Evolutionary conservation across 2,888 invertebrate genomes (phyloP).

Genomic region (Boloria euphrosyne): DNA sequence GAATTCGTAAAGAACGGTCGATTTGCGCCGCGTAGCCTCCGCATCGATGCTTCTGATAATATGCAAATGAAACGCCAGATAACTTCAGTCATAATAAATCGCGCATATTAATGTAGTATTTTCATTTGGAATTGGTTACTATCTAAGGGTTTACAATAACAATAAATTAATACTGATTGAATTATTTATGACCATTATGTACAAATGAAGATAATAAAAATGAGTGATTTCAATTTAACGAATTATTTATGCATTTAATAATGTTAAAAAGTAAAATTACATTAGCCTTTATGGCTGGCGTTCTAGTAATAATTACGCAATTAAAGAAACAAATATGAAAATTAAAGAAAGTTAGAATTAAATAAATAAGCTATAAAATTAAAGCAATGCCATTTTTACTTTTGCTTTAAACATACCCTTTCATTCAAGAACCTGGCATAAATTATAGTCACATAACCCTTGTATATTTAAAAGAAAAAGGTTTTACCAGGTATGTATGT

Average conservation of each 20-base stretch:
- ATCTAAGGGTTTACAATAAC: constrained; percentile 10
- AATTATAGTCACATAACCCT: constrained; percentile 17
- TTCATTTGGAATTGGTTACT: constrained; percentile 18
- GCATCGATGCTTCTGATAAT: constrained; percentile 23
- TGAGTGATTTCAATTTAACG: not conserved
- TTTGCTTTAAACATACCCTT: constrained; percentile 10
- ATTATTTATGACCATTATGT: constrained; percentile 1
- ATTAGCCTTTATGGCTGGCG: no score
- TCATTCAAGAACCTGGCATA: constrained; percentile 15
- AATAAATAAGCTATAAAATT: not conserved
- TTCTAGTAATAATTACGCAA: no score
- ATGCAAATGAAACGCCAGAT: constrained; percentile 24
- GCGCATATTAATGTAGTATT: constrained; percentile 19
- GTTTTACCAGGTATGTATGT: constrained; percentile 27
- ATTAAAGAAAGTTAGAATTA: no score
- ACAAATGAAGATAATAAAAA: not conserved
- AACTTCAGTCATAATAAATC: constrained; percentile 21
- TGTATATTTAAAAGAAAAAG: constrained; percentile 24
- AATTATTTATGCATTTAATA: no score
- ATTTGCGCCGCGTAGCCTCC: constrained; percentile 12
- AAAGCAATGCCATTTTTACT: not conserved
- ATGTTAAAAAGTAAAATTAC: no score
- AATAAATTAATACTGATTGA: not conserved
- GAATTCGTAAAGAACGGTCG: constrained; percentile 17
- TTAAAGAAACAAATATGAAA: no score